These are phyloP conservation scores for Carcharodon carcharias DNA, from an alignment of 2,797 vertebrate species.

Conservation along the genomic window DNA sequence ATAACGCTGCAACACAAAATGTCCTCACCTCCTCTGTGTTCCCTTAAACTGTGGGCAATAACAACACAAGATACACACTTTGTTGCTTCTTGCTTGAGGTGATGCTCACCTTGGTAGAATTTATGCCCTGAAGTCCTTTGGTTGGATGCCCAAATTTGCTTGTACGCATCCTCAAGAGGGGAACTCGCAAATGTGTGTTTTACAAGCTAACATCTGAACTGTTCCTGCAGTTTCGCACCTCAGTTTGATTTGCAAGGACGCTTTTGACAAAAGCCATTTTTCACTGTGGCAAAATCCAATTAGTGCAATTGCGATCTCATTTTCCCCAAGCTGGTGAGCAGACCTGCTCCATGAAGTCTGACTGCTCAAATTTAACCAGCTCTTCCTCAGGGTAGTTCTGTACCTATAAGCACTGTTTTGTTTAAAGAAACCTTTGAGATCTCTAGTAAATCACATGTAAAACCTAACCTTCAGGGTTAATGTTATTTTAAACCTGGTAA, in stretches of 20 bases:
- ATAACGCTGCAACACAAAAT: neutral
- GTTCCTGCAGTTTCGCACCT: neutral
- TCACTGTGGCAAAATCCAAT: neutral
- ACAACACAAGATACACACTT: neutral
- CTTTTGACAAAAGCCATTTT: slow-evolving; percentile 4
- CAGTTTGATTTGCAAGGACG: neutral
- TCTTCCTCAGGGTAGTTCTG: neutral
- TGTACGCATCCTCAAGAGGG: neutral
- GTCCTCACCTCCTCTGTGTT: too few relatives aligned
- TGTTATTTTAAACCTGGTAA: neutral
- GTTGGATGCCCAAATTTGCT: neutral
- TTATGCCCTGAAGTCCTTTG: neutral
- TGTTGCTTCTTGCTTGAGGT: neutral
- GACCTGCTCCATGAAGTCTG: neutral
- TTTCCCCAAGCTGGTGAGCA: neutral
- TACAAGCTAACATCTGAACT: neutral
- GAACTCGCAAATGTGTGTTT: neutral
- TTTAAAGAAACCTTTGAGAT: neutral
- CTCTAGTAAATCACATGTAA: neutral
- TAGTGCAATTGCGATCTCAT: neutral
- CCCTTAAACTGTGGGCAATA: neutral
- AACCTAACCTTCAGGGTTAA: neutral
- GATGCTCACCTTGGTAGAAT: neutral
- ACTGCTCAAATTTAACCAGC: neutral
- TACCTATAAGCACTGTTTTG: neutral